Evolutionary conservation across 37 sponge, comb jelly and placozoan species (phyloP).

Genomic region (Halisarca cf. caerulea): DNA sequence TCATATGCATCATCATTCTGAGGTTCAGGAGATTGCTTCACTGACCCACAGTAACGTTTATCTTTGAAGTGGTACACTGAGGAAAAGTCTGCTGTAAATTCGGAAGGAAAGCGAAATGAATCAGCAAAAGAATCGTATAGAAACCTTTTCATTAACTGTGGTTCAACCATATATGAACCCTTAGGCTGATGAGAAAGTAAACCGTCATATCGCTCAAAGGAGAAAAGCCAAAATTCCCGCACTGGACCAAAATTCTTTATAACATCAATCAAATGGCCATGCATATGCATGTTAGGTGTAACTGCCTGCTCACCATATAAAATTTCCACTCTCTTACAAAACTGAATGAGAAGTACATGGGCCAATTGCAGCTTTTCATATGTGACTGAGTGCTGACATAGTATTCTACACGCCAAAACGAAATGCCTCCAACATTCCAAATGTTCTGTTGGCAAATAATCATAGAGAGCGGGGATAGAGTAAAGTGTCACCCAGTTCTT

Average conservation of each 20-base stretch:
- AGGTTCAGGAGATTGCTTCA: no score
- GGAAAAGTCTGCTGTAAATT: no score
- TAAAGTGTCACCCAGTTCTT: conserved; percentile 6
- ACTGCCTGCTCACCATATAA: conserved; percentile 27
- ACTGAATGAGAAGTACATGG: conserved; percentile 37
- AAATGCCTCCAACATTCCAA: conserved; percentile 27
- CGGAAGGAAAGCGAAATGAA: no score
- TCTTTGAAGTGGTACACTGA: no score
- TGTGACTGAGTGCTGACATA: conserved; percentile 5
- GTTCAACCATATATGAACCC: not conserved
- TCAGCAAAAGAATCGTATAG: no score
- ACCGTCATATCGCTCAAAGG: conserved; percentile 65
- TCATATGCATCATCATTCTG: no score
- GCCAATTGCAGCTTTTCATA: conserved; percentile 23
- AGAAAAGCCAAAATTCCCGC: conserved; percentile 36
- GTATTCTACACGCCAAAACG: conserved; percentile 32
- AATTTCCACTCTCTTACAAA: conserved; percentile 34
- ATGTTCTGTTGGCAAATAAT: conserved; percentile 6
- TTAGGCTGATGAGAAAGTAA: conserved; percentile 30
- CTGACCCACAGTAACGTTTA: no score
- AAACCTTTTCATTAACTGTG: conserved; percentile 25
- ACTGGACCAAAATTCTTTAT: conserved; percentile 44
- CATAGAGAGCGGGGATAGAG: conserved; percentile 23
- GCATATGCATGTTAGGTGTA: conserved; percentile 53
- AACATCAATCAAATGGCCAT: conserved; percentile 36